Conservation (phyloP, 2,797 vertebrate genomes). For the Tympanoctomys barrerae region DNA sequence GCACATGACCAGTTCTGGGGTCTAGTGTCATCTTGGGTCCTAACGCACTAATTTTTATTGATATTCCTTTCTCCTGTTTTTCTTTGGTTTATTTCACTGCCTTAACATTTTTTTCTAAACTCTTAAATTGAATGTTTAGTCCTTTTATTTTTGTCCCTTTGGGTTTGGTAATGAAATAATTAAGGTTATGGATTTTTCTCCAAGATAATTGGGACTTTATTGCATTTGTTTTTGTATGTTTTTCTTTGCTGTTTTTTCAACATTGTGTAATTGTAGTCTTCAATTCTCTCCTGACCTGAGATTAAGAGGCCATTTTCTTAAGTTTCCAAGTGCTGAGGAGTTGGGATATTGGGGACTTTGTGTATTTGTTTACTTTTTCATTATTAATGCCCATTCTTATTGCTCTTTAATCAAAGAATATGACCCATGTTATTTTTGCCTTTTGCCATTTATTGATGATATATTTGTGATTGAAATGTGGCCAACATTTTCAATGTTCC, state of each 20-base stretch:
- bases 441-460: conserved; percentile 7
- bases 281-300: conserved; percentile 51
- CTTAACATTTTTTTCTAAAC: conserved; percentile 4
- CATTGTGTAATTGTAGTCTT: not conserved
- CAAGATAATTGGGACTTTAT: conserved; percentile 26
- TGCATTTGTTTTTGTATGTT: not conserved
- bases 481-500: not conserved
- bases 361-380: conserved; percentile 40
- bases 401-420: conserved; percentile 47
- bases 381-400: conserved; percentile 39
- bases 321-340: conserved; percentile 28
- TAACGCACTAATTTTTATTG: not conserved
- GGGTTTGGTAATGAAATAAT: conserved; percentile 63
- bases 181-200: conserved; percentile 24
- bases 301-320: conserved; percentile 53
- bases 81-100: conserved; percentile 33
- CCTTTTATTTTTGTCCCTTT: conserved; percentile 57
- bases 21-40: not conserved
- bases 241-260: conserved; percentile 59
- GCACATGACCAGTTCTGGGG: too few relatives aligned
- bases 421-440: conserved; percentile 13
- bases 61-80: conserved; percentile 1
- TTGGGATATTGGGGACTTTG: not conserved
- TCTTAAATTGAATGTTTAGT: conserved; percentile 36
- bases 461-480: conserved; percentile 38